Evolutionary conservation across 2,888 invertebrate genomes (phyloP), one percentile per base, ranked within the genome.

Genomic region (Lepeophtheirus nordmannii): DNA sequence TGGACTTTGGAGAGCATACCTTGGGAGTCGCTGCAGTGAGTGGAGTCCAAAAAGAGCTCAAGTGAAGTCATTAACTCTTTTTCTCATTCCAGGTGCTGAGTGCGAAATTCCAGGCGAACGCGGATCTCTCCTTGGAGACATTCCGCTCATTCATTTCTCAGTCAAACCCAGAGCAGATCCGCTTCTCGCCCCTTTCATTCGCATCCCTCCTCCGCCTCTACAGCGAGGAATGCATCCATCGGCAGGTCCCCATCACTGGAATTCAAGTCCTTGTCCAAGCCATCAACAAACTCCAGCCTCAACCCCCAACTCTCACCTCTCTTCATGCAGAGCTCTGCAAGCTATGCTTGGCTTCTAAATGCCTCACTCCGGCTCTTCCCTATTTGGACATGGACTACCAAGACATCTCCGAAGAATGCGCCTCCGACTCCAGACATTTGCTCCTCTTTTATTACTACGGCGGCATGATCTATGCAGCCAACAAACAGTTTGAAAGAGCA

Each of bases 241-340:
- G 20, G 41, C n/a, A 53, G 40, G 66, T 22, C 38, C 37, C 89
- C 22, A 82, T 89, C 70, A 81, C 85, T 73, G 94, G 93, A 20
- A 89, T 96, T 68, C 82, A 83, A 73, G 79, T 91, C 65, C 75
- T 96, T 65, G 82, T 82, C 69, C 84, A 83, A 73, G 92, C 92
- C 17, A 89, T 94, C 10, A 10, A 41, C 17, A 62, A 62, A 9
- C 7, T 7, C 10, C 14, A 17, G 14, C n/a, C n/a, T 3, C 17
- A 14, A 14, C 2, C 2, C 1, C 1, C n/a, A 2, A 68, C 68
- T 14, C 78, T 96, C 69, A 96, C 94, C 39, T 88, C 93, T 2
- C 85, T 96, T 70, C 96, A 97, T 78, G 87, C 91, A 17, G 91
- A 92, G 77, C 80, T 96, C 65, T 92, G 91, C 74, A 90, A 91